Conservation (phyloP, 2,113 vertebrate species). For the Hymenochirus boettgeri region DNA sequence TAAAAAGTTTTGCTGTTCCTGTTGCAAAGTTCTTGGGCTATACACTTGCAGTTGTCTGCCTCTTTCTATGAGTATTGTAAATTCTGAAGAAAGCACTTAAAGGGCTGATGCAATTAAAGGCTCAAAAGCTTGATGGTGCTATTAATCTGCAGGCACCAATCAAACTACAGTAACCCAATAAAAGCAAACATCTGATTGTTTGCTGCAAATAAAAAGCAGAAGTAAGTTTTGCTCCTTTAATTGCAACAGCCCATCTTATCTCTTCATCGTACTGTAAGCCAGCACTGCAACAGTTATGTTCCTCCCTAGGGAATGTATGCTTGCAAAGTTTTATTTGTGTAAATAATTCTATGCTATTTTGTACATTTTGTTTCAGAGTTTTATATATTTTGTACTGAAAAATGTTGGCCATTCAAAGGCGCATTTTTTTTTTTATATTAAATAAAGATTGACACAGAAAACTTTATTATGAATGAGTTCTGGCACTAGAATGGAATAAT, state of each 20-base stretch:
- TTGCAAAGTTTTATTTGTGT: slow-evolving; percentile 1
- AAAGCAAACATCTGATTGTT: too few species aligned
- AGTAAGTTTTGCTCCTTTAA: too few species aligned
- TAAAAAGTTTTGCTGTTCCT: not conserved
- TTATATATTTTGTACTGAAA: slow-evolving; percentile 43
- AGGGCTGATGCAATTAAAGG: too few species aligned
- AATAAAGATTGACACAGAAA: slow-evolving; percentile 40
- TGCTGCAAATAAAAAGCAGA: too few species aligned
- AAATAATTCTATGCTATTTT: slow-evolving; percentile 20
- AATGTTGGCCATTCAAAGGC: slow-evolving; percentile 20
- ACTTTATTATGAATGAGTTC: slow-evolving; percentile 29
- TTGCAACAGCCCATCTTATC: not conserved
- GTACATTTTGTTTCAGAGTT: slow-evolving; percentile 33
- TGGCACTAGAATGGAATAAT: slow-evolving; percentile 6
- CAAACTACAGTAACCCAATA: too few species aligned
- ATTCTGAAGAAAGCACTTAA: slow-evolving; percentile 25
- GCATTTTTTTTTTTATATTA: slow-evolving; percentile 10
- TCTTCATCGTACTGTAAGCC: slow-evolving; percentile 4
- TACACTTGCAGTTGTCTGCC: not conserved
- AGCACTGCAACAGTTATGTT: slow-evolving; percentile 24
- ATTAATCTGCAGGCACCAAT: too few species aligned
- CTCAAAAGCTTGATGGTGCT: too few species aligned
- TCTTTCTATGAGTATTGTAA: slow-evolving; percentile 10
- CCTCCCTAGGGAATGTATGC: slow-evolving; percentile 23
- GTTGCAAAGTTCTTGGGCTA: not conserved